Base-by-base conservation (phyloP, 1,140 invertebrate species). In the Cephus cinctus region DNA sequence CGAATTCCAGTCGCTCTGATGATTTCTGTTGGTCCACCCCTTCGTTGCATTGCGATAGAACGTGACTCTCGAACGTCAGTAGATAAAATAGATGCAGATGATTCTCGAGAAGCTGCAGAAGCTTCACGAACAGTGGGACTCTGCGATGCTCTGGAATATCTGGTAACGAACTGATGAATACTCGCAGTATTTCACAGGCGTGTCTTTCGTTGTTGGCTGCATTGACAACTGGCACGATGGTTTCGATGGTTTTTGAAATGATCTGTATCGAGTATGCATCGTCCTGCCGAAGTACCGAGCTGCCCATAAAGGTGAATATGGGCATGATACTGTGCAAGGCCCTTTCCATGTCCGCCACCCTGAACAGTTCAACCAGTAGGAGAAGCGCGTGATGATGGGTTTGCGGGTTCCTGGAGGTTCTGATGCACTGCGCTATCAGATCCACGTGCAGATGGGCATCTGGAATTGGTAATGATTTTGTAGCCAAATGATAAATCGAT, bases 221-320 rank as follows among this genome's bases (percentile, higher is more conserved):
- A 11, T 91, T 82, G 16, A 97, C 75, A 36, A 91, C 88, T 0
- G 94, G 94, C 43, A 98, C 85, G 15, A 98, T 83, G 0, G 87
- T 92, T 59, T 95, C 89, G 19, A 97, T 86, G 11, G 94, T 94
- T 71, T 91, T 90, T 1, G 83, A 83, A 36, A 97, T 95, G 5
- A 97, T 89, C 71, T 96, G 90, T 64, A 96, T 92, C 58, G 92
- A 96, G 67, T 96, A 96, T 0, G 88, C 85, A 67, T 97, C 93
- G 67, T 98, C 94, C 56, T 94, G 92, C 12, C 93, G 79, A 0
- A 96, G 70, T 15, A 97, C 86, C 1, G 90, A 92, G 3, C 87
- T 89, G 8, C 94, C 94, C 82, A 98, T 94, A 61, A 96, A 98
- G 0, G 94, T 96, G 66, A 98, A 98, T 52, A 98, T 91, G 19